Evolutionary conservation across 2,797 vertebrate species (phyloP).

Genomic region (Peromyscus nudipes): DNA sequence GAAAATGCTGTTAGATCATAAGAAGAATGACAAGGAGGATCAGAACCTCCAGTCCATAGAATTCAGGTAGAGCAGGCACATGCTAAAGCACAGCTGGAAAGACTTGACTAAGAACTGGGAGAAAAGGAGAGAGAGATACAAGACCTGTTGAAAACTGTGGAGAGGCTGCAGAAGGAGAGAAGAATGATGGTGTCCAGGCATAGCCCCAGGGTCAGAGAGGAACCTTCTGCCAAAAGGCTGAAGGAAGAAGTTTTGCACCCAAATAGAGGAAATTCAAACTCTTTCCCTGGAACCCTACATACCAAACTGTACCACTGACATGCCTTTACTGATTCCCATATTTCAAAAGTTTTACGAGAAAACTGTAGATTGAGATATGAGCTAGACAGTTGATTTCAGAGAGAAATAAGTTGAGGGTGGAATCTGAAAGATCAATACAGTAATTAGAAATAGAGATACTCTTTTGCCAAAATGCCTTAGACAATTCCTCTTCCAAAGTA

Average conservation of each 20-base stretch:
- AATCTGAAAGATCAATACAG: conserved; percentile 79
- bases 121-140: conserved; percentile 90
- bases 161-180: conserved; percentile 91
- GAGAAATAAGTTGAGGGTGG: conserved; percentile 88
- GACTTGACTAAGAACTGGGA: conserved; percentile 92
- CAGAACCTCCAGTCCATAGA: conserved; percentile 81
- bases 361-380: conserved; percentile 90
- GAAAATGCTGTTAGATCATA: conserved; percentile 72
- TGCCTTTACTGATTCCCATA: conserved; percentile 89
- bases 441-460: conserved; percentile 86
- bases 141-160: conserved; percentile 93
- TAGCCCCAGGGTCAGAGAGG: conserved; percentile 79
- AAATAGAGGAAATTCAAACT: conserved; percentile 74
- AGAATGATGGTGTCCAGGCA: conserved; percentile 89
- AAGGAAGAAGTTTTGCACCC: conserved; percentile 72
- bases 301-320: conserved; percentile 88
- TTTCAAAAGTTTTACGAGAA: conserved; percentile 93
- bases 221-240: conserved; percentile 58
- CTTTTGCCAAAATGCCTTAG: conserved; percentile 90
- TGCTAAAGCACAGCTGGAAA: conserved; percentile 88
- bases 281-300: conserved; percentile 84
- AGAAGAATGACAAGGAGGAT: conserved; percentile 79
- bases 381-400: conserved; percentile 89
- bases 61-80: conserved; percentile 89
- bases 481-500: conserved; percentile 91